phyloP scores from a whole-genome alignment of 2,797 vertebrate species.

The Bovichtus diacanthus region DNA sequence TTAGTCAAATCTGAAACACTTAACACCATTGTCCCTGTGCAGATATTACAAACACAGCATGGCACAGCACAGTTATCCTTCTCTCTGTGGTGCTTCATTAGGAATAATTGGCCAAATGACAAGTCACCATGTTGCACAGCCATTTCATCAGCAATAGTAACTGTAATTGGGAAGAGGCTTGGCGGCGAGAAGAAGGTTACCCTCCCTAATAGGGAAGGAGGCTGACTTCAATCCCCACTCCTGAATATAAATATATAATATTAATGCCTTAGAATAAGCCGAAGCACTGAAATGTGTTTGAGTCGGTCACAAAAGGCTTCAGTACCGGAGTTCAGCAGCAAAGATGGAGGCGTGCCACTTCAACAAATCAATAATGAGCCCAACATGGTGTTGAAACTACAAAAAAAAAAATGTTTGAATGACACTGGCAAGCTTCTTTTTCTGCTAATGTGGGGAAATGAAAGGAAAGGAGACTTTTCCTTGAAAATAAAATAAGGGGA shows the following conservation, averaged over 20 bases:
- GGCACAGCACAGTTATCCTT: slow-evolving; percentile 53
- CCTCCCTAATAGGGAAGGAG: slow-evolving; percentile 69
- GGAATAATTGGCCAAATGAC: slow-evolving; percentile 83
- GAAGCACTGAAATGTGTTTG: slow-evolving; percentile 50
- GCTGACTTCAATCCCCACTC: slow-evolving; percentile 71
- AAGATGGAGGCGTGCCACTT: slow-evolving; percentile 70
- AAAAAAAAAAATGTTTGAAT: slow-evolving; percentile 68
- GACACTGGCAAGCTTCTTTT: slow-evolving; percentile 39
- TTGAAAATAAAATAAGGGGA: slow-evolving; percentile 42
- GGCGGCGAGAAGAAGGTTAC: slow-evolving; percentile 70
- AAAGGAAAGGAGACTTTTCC: slow-evolving; percentile 48
- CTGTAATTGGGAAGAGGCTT: slow-evolving; percentile 78
- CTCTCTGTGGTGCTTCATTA: slow-evolving; percentile 75
- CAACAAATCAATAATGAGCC: slow-evolving; percentile 74
- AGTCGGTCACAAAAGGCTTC: slow-evolving; percentile 52
- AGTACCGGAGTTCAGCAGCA: slow-evolving; percentile 31
- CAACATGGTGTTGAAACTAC: slow-evolving; percentile 53
- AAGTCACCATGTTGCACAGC: slow-evolving; percentile 77
- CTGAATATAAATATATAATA: slow-evolving; percentile 69
- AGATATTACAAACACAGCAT: slow-evolving; percentile 67
- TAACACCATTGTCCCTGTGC: slow-evolving; percentile 44
- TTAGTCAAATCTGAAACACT: slow-evolving; percentile 59
- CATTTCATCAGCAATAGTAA: slow-evolving; percentile 79
- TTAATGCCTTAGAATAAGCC: slow-evolving; percentile 53
- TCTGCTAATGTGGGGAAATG: slow-evolving; percentile 48